Evolutionary conservation across 2,797 vertebrate species (phyloP).

Genomic region (Coregonus sp.): DNA sequence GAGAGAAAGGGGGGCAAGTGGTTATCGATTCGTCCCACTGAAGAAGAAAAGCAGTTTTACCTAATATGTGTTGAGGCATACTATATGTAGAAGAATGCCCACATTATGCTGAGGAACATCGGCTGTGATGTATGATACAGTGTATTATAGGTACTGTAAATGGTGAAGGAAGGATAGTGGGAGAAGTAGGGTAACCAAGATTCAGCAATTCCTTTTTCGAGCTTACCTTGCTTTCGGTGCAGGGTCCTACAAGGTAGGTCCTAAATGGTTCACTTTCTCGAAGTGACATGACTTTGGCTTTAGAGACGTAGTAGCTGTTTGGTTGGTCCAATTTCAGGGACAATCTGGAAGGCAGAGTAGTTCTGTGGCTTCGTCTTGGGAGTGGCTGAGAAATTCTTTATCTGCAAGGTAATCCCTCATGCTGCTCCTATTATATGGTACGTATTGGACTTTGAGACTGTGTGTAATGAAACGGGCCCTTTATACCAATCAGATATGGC

Average conservation of each 20-base stretch:
- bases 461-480: conserved; percentile 11
- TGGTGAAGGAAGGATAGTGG: not conserved
- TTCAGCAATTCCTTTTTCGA: not conserved
- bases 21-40: not conserved
- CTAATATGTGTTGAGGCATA: not conserved
- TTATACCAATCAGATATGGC: conserved; percentile 23
- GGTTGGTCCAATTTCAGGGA: not conserved
- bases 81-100: not conserved
- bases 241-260: not conserved
- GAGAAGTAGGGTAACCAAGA: not conserved
- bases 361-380: not conserved
- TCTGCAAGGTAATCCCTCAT: conserved; percentile 4
- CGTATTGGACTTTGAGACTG: conserved; percentile 15
- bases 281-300: not conserved
- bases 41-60: not conserved
- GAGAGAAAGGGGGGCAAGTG: conserved; percentile 4
- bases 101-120: not conserved
- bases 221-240: not conserved
- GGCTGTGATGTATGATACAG: not conserved
- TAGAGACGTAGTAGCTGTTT: not conserved
- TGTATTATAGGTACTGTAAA: not conserved
- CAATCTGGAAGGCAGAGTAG: not conserved
- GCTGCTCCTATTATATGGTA: conserved; percentile 7
- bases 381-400: conserved; percentile 10
- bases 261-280: not conserved